These are phyloP conservation scores for Dione vanillae DNA, from an alignment of 2,888 invertebrate species.

Conservation along the genomic window DNA sequence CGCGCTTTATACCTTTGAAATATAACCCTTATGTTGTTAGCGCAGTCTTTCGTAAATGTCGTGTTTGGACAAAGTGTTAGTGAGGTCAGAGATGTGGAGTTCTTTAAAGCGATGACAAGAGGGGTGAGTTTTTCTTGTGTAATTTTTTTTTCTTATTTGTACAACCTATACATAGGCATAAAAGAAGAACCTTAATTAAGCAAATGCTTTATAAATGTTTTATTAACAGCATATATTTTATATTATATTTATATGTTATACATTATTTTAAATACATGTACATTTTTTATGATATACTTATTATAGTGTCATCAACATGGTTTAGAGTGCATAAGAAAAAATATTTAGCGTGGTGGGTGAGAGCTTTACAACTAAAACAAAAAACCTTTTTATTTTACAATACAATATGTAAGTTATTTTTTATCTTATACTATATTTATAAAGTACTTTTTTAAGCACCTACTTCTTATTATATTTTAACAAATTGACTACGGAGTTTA, in stretches of 20 bases:
- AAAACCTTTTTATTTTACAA: no score
- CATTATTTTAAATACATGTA: not conserved
- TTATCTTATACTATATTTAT: no score
- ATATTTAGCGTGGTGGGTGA: not conserved
- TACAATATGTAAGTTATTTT: no score
- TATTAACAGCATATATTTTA: no score
- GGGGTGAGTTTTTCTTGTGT: slow-evolving; percentile 61
- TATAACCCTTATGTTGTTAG: slow-evolving; percentile 64
- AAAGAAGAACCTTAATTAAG: no score
- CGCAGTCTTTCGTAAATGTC: slow-evolving; percentile 59
- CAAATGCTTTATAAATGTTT: not conserved
- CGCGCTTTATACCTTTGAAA: slow-evolving; percentile 57
- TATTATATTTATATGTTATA: no score
- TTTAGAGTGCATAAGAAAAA: no score
- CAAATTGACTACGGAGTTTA: no score
- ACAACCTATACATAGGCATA: not conserved
- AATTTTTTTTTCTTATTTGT: no score
- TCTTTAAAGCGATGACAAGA: slow-evolving; percentile 76
- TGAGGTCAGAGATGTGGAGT: slow-evolving; percentile 71
- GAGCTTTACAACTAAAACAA: not conserved
- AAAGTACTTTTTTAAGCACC: no score
- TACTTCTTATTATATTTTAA: no score
- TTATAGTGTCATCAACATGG: not conserved
- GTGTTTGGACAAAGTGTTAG: slow-evolving; percentile 69
- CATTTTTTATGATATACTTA: not conserved